Evolutionary conservation across 2,113 vertebrate species (phyloP).

Genomic region (Spea bombifrons): DNA sequence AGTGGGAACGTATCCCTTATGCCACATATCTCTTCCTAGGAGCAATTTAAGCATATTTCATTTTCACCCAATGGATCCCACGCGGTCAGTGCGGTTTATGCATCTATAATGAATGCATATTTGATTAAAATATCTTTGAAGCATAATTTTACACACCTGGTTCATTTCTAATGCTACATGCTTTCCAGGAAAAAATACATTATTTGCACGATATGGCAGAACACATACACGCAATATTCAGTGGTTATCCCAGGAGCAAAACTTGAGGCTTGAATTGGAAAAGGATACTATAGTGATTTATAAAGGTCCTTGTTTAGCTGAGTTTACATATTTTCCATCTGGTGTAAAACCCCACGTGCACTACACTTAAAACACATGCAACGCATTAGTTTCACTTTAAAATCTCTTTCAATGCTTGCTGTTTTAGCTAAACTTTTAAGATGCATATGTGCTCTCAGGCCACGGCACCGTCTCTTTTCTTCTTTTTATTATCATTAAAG

Average conservation of each 20-base stretch:
- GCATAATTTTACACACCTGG: slow-evolving; percentile 21
- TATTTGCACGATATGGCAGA: slow-evolving; percentile 62
- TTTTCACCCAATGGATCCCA: no score
- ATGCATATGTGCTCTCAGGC: slow-evolving; percentile 11
- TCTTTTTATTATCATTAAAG: background rate
- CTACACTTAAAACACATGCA: slow-evolving; percentile 70
- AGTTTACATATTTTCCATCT: slow-evolving; percentile 77
- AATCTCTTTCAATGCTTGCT: slow-evolving; percentile 49
- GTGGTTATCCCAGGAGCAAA: slow-evolving; percentile 64
- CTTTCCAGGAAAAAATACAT: slow-evolving; percentile 58
- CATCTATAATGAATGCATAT: background rate
- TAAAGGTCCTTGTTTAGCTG: slow-evolving; percentile 72
- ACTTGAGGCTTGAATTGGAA: slow-evolving; percentile 69
- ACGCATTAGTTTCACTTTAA: slow-evolving; percentile 66
- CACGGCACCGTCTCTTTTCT: background rate
- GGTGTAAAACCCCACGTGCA: slow-evolving; percentile 63
- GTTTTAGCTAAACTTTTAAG: slow-evolving; percentile 42
- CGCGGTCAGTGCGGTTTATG: background rate
- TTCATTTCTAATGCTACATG: slow-evolving; percentile 58
- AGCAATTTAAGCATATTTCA: no score
- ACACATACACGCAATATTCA: slow-evolving; percentile 20
- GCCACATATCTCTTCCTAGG: no score
- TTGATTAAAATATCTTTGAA: background rate
- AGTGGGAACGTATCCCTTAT: no score
- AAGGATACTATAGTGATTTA: slow-evolving; percentile 73